Evolutionary conservation across 2,113 vertebrate species (phyloP), one percentile per base, ranked within the genome.

Genomic region (Marmota flaviventris): DNA sequence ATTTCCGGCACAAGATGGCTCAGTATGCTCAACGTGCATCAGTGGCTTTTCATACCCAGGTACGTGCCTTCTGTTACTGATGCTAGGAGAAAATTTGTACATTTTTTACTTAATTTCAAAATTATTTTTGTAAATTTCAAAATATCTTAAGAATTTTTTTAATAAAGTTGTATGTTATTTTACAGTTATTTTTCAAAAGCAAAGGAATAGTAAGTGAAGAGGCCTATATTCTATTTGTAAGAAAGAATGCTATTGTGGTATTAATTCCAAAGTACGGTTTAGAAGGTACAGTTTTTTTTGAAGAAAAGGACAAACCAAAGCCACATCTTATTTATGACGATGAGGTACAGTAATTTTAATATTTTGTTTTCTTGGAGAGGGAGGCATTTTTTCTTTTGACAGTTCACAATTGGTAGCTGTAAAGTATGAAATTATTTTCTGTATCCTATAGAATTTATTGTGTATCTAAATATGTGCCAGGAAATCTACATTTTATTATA

Each of bases 1-100:
- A 99, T 98, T 99, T 99, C 97, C 98, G 99, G 91, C 99, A 99
- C 96, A 99, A 99, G 98, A 99, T 99, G 99, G 98, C 99, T 92
- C 99, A 99, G 11, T 99, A 99, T 0, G 99, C 99, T 16, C 99
- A 99, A 72, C 99, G 99, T 75, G 99, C 99, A 0, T 99, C 99
- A 9, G 99, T 99, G 77, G 99, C 99, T n/a, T 99, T 99, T 98
- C 99, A 99, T 96, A 99, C 99, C 3, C 99, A 99, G 99, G 99
- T 99, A 93, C 53, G 77, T 92, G 34, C 39, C n/a, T 84, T 94
- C 39, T 83, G 2, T 93, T 3, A 27, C 1, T 65, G 37, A 39
- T 77, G 34, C 29, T 58, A 72, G 11, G 25, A 82, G 61, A 83
- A 86, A 37, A 34, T 92, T 91, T 63, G 17, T 92, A 92, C 29